phyloP scores from a whole-genome alignment of 2,113 vertebrate genomes.

The Colius striatus region DNA sequence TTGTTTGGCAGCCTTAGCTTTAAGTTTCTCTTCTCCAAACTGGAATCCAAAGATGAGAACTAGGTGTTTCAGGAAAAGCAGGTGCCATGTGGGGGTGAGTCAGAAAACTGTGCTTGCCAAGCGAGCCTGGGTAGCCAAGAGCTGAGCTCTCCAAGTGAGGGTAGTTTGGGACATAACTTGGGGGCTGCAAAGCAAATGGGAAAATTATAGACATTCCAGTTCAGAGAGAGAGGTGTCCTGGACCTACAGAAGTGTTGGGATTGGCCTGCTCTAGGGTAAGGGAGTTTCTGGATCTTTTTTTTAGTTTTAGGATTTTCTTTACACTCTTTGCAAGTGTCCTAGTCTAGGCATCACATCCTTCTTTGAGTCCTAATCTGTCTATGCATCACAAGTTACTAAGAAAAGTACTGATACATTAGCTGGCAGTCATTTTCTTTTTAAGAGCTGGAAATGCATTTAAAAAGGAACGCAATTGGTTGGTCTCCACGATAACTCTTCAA shows the following conservation, averaged over 20 bases:
- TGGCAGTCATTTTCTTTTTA: background rate
- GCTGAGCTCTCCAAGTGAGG: background rate
- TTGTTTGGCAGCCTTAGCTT: background rate
- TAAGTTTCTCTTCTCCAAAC: background rate
- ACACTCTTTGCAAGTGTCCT: background rate
- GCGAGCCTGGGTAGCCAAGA: background rate
- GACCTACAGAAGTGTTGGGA: background rate
- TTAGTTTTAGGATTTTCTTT: background rate
- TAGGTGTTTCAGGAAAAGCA: background rate
- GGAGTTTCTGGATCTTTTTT: background rate
- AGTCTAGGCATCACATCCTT: background rate
- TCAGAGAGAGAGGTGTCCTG: background rate
- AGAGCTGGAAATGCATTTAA: background rate
- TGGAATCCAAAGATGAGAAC: background rate
- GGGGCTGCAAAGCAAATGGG: background rate
- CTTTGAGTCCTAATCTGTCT: background rate
- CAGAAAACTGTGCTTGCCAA: background rate
- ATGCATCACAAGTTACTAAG: background rate
- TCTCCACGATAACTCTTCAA: background rate
- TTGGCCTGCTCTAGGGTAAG: background rate
- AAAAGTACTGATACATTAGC: background rate
- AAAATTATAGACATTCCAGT: background rate
- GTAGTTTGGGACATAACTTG: accelerated
- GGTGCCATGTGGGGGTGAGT: background rate
- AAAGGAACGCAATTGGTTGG: background rate